Evolutionary conservation across 2,888 invertebrate species (phyloP).

Genomic region (Athalia cordata): DNA sequence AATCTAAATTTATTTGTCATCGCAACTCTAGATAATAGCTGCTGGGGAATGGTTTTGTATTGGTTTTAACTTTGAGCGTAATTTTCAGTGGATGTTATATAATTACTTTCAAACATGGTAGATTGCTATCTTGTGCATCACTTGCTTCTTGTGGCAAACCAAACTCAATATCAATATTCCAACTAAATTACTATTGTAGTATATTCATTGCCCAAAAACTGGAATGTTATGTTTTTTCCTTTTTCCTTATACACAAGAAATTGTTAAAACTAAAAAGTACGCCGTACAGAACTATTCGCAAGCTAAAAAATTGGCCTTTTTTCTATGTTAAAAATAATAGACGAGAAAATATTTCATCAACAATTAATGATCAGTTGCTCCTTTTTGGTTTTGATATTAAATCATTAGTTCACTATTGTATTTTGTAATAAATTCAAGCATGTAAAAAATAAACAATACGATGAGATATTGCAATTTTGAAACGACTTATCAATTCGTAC

Average conservation of each 20-base stretch:
- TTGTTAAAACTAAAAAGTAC: background rate
- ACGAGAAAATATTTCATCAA: background rate
- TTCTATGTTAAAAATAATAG: constrained; percentile 12
- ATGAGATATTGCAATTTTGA: constrained; percentile 16
- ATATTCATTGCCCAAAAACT: background rate
- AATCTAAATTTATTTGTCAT: constrained; percentile 31
- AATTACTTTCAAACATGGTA: background rate
- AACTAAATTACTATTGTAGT: background rate
- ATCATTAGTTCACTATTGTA: constrained; percentile 30
- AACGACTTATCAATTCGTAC: background rate
- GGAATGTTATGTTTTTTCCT: too few species aligned
- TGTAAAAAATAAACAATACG: constrained; percentile 38
- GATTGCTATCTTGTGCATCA: too few species aligned
- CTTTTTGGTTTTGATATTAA: background rate
- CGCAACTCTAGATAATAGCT: constrained; percentile 27
- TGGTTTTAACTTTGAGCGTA: constrained; percentile 17
- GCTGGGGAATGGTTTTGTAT: constrained; percentile 51
- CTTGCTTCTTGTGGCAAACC: too few species aligned
- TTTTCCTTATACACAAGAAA: background rate
- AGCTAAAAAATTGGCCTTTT: background rate
- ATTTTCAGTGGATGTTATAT: background rate
- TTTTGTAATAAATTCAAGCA: constrained; percentile 41
- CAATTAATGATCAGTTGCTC: constrained; percentile 2
- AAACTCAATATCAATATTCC: too few species aligned
- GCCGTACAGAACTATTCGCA: constrained; percentile 16